Base-by-base conservation (phyloP, 2,113 vertebrate genomes). In the Vidua chalybeata region DNA sequence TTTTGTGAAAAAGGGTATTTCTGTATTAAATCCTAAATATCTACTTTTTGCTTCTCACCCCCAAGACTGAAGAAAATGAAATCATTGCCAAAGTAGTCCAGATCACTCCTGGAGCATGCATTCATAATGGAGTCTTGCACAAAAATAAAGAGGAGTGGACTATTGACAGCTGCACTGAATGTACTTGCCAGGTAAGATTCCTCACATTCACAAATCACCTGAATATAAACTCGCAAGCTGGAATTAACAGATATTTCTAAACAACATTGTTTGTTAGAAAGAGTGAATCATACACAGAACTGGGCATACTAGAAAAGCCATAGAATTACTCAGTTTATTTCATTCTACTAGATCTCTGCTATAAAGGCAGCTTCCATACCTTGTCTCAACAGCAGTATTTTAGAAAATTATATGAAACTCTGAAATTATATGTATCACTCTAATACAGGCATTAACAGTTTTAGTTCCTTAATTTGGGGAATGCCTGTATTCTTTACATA, bases 101-200 rank as follows among this genome's bases (percentile, higher is more conserved):
- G 66, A 97, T 97, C 71, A 98, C 97, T 67, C 97, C 95, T 5
- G 98, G 98, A 26, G 97, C 98, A 1, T 99, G 99, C 97, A 95
- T 98, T 80, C 98, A 99, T 97, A 99, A 99, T 7, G 98, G 99
- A 28, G 97, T 99, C 8, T 82, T 97, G 90, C 98, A 99, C 96
- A 98, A 98, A 62, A 98, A 99, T 76, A 98, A 98, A 15, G 98
- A 98, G 3, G 99, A 99, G 64, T 99, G 99, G 99, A 99, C 99
- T 3, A 98, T 99, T 69, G 99, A 99, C 39, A 98, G 98, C 97
- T 99, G 99, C 95, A 99, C 99, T 0, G 98, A 99, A 96, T 99
- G 99, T 95, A 99, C 98, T 90, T 99, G 99, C 94, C 99, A 99
- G 99, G 99, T 99, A 97, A 96, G 58, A 89, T 64, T 82, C 71